Evolutionary conservation across 2,113 vertebrate genomes (phyloP).

Genomic region (Notothenia rossii): DNA sequence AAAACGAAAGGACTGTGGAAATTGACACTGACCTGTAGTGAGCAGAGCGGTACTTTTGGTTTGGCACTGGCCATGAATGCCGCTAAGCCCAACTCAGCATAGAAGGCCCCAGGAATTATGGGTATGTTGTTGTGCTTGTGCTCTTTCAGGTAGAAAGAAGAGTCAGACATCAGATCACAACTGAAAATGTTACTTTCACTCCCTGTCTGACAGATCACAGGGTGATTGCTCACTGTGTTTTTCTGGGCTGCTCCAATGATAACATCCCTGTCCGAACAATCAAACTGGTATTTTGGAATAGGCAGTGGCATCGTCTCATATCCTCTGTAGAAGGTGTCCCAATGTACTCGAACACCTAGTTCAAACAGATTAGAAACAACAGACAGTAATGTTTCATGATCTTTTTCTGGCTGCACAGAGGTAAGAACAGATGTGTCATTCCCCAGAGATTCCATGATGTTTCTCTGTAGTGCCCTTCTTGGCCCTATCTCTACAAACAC

Average conservation of each 20-base stretch:
- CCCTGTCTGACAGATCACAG: constrained; percentile 78
- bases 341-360: constrained; percentile 82
- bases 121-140: constrained; percentile 84
- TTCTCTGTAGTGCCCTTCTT: constrained; percentile 83
- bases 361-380: constrained; percentile 85
- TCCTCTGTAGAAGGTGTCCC: constrained; percentile 83
- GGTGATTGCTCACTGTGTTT: constrained; percentile 72
- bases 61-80: constrained; percentile 77
- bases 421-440: constrained; percentile 76
- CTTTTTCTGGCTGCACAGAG: constrained; percentile 81
- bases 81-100: constrained; percentile 87
- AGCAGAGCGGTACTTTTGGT: constrained; percentile 82
- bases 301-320: constrained; percentile 79
- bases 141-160: constrained; percentile 81
- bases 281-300: constrained; percentile 87
- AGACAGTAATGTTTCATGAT: constrained; percentile 78
- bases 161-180: constrained; percentile 79
- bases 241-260: constrained; percentile 70
- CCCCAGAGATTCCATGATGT: constrained; percentile 85
- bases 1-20: constrained; percentile 86
- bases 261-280: constrained; percentile 77
- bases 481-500: constrained; percentile 89
- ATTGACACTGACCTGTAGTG: constrained; percentile 80
- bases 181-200: constrained; percentile 73
- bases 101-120: constrained; percentile 87